Conservation (phyloP, 1,140 invertebrate genomes). For the Orchesella cincta region DNA sequence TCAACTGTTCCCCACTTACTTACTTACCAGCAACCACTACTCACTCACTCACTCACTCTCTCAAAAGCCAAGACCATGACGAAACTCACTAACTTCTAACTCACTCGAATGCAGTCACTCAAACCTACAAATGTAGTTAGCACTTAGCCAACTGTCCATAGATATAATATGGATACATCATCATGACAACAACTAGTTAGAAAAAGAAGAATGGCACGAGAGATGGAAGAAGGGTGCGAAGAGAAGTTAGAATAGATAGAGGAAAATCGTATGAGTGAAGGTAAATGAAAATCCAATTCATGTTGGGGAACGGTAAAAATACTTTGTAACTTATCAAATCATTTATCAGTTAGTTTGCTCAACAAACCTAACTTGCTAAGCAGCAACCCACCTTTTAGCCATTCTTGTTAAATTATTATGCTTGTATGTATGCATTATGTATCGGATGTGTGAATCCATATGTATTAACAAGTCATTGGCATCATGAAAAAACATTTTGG, state of each 20-base stretch:
- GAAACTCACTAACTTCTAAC: constrained; percentile 15
- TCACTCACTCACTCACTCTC: too few relatives aligned
- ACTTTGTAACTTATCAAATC: constrained; percentile 8
- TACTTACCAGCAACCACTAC: not conserved
- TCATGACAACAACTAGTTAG: not conserved
- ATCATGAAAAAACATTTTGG: too few relatives aligned
- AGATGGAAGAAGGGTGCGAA: not conserved
- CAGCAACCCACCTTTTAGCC: not conserved
- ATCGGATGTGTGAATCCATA: too few relatives aligned
- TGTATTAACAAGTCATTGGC: too few relatives aligned
- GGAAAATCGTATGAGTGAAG: not conserved
- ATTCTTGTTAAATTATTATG: too few relatives aligned
- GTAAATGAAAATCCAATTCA: not conserved
- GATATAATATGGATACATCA: not conserved
- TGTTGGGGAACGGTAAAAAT: not conserved
- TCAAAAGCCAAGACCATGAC: constrained; percentile 19
- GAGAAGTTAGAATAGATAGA: not conserved
- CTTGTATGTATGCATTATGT: too few relatives aligned
- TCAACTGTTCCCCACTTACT: constrained; percentile 4
- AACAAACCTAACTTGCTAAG: not conserved
- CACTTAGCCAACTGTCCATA: not conserved
- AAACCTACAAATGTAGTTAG: constrained; percentile 9
- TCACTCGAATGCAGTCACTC: constrained; percentile 20
- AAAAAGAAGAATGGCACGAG: not conserved
- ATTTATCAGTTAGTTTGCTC: not conserved